phyloP scores from a whole-genome alignment of 2,113 vertebrate genomes.

The Carollia perspicillata region DNA sequence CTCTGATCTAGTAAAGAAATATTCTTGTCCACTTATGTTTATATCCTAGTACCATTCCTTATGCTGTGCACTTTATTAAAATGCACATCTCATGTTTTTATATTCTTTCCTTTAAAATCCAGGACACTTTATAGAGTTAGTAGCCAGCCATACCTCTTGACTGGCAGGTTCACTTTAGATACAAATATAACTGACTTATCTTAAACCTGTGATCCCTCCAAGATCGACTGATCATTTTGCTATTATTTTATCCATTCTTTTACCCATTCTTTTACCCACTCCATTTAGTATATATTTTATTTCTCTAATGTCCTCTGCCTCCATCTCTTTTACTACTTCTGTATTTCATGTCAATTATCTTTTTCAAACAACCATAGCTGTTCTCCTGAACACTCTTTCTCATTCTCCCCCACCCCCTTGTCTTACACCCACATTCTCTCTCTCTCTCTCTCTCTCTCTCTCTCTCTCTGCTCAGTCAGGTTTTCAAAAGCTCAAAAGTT shows the following conservation, averaged over 20 bases:
- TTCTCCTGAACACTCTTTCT: not conserved
- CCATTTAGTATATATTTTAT: not conserved
- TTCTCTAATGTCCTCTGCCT: not conserved
- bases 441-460: not conserved
- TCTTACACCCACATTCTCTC: not conserved
- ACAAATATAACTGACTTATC: slow-evolving; percentile 52
- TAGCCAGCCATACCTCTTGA: slow-evolving; percentile 48
- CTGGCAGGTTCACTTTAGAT: slow-evolving; percentile 50
- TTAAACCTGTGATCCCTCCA: slow-evolving; percentile 21
- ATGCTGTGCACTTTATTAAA: slow-evolving; percentile 39
- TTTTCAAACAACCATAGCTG: not conserved
- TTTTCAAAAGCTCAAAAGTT: not conserved
- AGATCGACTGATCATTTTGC: not conserved
- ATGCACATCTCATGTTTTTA: slow-evolving; percentile 45
- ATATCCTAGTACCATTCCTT: slow-evolving; percentile 9
- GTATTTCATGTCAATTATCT: not conserved
- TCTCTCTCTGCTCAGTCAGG: not conserved
- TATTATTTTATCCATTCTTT: not conserved
- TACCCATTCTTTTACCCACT: not conserved
- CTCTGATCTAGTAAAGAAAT: not conserved
- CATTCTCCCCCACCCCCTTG: not conserved
- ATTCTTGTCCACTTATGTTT: not conserved
- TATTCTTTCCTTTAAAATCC: slow-evolving; percentile 60
- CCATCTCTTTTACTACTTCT: not conserved
- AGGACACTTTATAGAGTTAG: slow-evolving; percentile 48